Conservation (phyloP, 2,797 vertebrate species). For the Coregonus suidteri region DNA sequence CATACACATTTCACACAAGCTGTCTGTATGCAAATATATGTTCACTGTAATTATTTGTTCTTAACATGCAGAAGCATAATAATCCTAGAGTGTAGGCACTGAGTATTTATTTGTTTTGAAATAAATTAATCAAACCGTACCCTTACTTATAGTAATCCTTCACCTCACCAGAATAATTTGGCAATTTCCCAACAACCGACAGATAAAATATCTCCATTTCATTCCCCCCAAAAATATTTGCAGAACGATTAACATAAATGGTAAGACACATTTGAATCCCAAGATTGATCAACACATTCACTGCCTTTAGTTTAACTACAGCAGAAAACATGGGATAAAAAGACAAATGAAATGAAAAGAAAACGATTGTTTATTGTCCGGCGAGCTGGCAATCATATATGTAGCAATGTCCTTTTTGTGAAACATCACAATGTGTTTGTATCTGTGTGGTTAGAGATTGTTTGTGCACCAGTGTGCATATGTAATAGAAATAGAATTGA, state of each 20-base stretch:
- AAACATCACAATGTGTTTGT: not conserved
- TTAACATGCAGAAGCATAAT: slow-evolving; percentile 36
- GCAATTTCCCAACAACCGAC: slow-evolving; percentile 17
- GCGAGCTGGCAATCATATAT: slow-evolving; percentile 4
- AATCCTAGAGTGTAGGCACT: slow-evolving; percentile 58
- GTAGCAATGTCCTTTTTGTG: slow-evolving; percentile 7
- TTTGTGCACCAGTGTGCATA: not conserved
- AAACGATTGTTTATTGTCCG: slow-evolving; percentile 13
- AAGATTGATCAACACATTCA: slow-evolving; percentile 5
- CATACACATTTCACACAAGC: slow-evolving; percentile 7
- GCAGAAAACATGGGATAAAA: slow-evolving; percentile 5
- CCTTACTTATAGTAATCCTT: slow-evolving; percentile 14
- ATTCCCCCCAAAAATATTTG: not conserved
- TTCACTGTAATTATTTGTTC: slow-evolving; percentile 24
- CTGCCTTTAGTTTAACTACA: slow-evolving; percentile 1
- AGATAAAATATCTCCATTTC: not conserved
- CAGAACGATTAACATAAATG: not conserved
- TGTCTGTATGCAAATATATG: slow-evolving; percentile 41
- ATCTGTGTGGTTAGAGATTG: not conserved
- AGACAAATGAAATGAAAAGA: not conserved
- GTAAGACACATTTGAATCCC: not conserved
- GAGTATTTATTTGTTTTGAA: slow-evolving; percentile 4
- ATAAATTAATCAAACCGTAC: not conserved
- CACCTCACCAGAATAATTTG: not conserved
- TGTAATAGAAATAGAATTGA: not conserved